These are phyloP conservation scores for Plebejus melissa DNA, from an alignment of 2,888 invertebrate species.

Conservation along the genomic window DNA sequence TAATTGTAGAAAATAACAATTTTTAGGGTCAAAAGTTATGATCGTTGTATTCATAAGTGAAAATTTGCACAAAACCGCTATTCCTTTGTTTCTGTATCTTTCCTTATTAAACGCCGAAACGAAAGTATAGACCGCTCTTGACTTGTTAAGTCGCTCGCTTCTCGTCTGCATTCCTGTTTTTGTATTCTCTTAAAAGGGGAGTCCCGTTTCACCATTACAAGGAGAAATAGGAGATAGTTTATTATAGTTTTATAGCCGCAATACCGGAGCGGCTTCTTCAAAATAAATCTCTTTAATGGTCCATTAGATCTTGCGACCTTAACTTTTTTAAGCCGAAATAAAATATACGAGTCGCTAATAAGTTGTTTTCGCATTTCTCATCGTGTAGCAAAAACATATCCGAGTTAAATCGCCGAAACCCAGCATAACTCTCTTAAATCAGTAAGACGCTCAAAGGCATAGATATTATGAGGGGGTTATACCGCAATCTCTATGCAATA, in stretches of 20 bases:
- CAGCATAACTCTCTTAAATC: constrained; percentile 38
- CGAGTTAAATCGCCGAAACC: constrained; percentile 14
- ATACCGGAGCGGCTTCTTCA: neutral
- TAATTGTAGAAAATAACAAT: no score
- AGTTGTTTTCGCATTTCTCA: constrained; percentile 1
- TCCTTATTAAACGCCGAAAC: constrained; percentile 19
- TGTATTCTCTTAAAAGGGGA: neutral
- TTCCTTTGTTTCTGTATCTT: constrained; percentile 16
- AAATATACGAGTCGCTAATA: neutral
- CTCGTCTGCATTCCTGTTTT: constrained; percentile 15
- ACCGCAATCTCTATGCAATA: constrained; percentile 67
- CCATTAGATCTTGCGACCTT: neutral
- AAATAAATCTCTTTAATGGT: neutral
- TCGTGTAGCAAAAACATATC: neutral
- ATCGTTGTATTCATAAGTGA: neutral
- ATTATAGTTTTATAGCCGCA: neutral
- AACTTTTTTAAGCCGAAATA: neutral
- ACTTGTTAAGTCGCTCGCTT: constrained; percentile 14
- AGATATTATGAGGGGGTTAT: constrained; percentile 58
- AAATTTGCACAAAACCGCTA: constrained; percentile 9
- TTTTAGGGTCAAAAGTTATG: neutral
- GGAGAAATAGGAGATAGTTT: neutral
- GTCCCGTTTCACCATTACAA: neutral
- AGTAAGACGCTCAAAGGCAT: constrained; percentile 46
- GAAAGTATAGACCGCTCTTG: constrained; percentile 10